phyloP scores from a whole-genome alignment of 2,888 invertebrate genomes.

The Bembecia ichneumoniformis region DNA sequence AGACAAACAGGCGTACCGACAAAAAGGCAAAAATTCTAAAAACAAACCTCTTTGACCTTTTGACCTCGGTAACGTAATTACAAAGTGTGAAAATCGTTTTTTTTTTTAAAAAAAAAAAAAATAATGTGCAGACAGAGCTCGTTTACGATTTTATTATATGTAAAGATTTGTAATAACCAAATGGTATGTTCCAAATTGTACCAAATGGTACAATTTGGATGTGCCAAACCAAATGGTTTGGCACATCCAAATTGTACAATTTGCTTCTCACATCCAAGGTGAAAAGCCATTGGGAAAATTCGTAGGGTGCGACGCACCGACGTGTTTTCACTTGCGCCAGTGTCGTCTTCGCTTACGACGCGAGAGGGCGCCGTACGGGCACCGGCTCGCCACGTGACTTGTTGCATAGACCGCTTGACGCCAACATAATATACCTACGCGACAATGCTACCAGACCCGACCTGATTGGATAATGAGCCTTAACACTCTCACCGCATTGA shows the following conservation, averaged over 20 bases:
- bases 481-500: conserved; percentile 23
- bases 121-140: no score
- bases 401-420: conserved; percentile 38
- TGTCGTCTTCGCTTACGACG: conserved; percentile 59
- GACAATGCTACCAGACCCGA: conserved; percentile 34
- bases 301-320: conserved; percentile 63
- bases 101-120: no score
- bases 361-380: conserved; percentile 63
- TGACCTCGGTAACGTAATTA: no score
- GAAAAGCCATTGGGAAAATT: conserved; percentile 67
- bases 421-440: conserved; percentile 4
- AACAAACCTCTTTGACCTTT: no score
- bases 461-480: conserved; percentile 27
- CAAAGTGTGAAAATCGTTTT: no score
- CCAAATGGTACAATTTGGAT: no score
- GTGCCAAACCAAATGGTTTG: no score
- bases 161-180: no score
- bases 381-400: conserved; percentile 51
- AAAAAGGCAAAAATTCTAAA: no score
- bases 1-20: no score
- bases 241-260: conserved; percentile 38
- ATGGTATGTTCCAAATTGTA: no score
- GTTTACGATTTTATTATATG: no score
- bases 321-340: conserved; percentile 60
- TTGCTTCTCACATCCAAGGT: conserved; percentile 48